These are phyloP conservation scores for Aulostomus chinensis DNA, from an alignment of 2,797 vertebrate species.

Conservation along the genomic window DNA sequence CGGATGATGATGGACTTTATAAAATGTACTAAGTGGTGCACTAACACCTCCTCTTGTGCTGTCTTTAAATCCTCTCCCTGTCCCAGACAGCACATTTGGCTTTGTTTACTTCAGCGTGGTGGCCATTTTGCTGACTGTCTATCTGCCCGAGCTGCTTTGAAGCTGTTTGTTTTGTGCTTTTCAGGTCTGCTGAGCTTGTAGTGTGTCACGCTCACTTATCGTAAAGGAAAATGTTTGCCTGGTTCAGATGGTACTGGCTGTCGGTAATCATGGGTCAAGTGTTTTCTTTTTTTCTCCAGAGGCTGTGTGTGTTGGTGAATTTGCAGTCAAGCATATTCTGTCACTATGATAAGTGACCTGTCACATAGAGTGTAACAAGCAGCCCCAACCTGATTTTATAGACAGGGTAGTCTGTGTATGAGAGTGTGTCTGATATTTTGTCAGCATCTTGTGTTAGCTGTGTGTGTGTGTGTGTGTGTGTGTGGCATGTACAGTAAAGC, in stretches of 20 bases:
- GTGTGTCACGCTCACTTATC: slow-evolving; percentile 50
- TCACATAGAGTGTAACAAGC: slow-evolving; percentile 16
- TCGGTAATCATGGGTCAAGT: slow-evolving; percentile 15
- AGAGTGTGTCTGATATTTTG: slow-evolving; percentile 27
- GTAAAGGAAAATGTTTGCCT: slow-evolving; percentile 34
- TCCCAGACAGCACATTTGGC: slow-evolving; percentile 26
- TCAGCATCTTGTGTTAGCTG: slow-evolving; percentile 33
- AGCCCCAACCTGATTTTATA: slow-evolving; percentile 23
- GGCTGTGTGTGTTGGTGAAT: not conserved
- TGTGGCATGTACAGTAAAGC: slow-evolving; percentile 40
- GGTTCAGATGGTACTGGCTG: slow-evolving; percentile 15
- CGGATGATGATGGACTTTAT: too few relatives aligned
- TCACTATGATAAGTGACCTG: slow-evolving; percentile 42
- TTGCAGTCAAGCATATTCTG: slow-evolving; percentile 33
- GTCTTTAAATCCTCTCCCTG: slow-evolving; percentile 23
- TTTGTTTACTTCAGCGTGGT: slow-evolving; percentile 9
- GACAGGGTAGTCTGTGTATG: slow-evolving; percentile 6
- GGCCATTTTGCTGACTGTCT: slow-evolving; percentile 53
- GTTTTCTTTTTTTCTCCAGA: slow-evolving; percentile 5
- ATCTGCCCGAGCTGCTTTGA: slow-evolving; percentile 30
- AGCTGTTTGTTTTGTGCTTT: slow-evolving; percentile 44
- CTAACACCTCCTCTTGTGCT: slow-evolving; percentile 4
- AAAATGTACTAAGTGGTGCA: too few relatives aligned
- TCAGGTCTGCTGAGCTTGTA: slow-evolving; percentile 58
- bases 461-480: slow-evolving; percentile 9